Conservation (phyloP, 2,797 vertebrate genomes). For the Sparus aurata region DNA sequence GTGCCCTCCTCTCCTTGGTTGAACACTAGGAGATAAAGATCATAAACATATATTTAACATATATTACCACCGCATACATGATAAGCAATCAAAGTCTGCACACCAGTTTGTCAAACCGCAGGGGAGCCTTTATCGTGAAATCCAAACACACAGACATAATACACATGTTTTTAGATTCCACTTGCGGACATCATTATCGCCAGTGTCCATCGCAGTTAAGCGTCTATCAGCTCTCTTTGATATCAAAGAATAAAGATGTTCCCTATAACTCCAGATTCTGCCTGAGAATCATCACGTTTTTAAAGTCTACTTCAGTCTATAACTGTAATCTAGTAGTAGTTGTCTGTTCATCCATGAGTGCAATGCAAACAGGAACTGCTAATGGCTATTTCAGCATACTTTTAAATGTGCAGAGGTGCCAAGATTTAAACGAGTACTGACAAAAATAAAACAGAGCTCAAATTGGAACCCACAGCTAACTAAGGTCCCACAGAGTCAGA, state of each 20-base stretch:
- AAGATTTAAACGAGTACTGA: background rate
- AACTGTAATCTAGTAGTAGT: no score
- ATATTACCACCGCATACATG: background rate
- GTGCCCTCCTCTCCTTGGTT: slow-evolving; percentile 99
- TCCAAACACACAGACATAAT: background rate
- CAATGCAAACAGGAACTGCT: background rate
- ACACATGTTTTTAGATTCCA: background rate
- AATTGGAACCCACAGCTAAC: background rate
- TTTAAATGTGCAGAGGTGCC: background rate
- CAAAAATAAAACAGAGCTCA: background rate
- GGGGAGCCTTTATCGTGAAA: background rate
- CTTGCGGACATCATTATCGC: background rate
- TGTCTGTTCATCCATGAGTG: no score
- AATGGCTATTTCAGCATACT: background rate
- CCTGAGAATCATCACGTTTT: background rate
- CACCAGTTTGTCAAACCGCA: background rate
- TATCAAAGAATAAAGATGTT: background rate
- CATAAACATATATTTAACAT: background rate
- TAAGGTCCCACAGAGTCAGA: background rate
- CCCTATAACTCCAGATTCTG: background rate
- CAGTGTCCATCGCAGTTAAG: background rate
- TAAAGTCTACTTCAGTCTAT: no score
- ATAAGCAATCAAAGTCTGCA: background rate
- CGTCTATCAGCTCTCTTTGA: no score
- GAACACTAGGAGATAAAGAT: slow-evolving; percentile 88